A percentile compares a stretch with the other conserved stretches of the same genome.
Evolutionary conservation across 2,113 vertebrate species (phyloP).

Genomic region (Cochlearius cochlearius): DNA sequence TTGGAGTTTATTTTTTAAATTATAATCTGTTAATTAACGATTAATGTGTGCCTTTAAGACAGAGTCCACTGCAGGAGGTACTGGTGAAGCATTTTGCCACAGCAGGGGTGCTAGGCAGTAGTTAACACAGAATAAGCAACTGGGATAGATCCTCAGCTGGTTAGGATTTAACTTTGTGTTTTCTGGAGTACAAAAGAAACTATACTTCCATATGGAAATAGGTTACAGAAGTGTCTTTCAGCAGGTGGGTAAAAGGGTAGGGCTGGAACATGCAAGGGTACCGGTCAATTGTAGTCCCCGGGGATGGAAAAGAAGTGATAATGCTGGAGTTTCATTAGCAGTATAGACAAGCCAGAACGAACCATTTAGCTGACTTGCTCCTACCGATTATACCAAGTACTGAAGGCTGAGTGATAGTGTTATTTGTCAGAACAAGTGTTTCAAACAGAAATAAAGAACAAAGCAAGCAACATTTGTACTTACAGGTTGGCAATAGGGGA

Average conservation of each 20-base stretch:
- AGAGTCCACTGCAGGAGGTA: conserved; percentile 40
- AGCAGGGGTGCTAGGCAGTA: conserved; percentile 33
- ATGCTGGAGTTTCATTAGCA: not conserved
- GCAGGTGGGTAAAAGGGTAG: not conserved
- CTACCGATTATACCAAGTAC: not conserved
- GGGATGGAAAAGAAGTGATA: not conserved
- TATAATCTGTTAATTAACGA: conserved; percentile 57
- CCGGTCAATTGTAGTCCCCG: not conserved
- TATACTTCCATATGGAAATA: conserved; percentile 14
- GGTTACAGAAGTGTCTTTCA: not conserved
- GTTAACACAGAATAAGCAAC: conserved; percentile 26
- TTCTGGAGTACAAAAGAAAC: conserved; percentile 6
- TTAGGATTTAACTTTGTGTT: conserved; percentile 27
- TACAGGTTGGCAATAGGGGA: not conserved
- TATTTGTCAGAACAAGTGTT: not conserved
- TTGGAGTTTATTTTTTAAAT: conserved; percentile 51
- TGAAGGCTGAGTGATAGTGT: not conserved
- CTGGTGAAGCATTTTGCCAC: conserved; percentile 5
- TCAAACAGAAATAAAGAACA: not conserved
- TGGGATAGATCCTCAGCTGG: not conserved
- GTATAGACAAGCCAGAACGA: not conserved
- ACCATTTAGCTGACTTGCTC: not conserved
- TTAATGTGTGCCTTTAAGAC: conserved; percentile 53
- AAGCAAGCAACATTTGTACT: not conserved
- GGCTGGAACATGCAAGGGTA: not conserved